A percentile compares a stretch with the other conserved stretches of the same genome.
phyloP scores from a whole-genome alignment of 1,140 invertebrate species.

The Calephelis nemesis region DNA sequence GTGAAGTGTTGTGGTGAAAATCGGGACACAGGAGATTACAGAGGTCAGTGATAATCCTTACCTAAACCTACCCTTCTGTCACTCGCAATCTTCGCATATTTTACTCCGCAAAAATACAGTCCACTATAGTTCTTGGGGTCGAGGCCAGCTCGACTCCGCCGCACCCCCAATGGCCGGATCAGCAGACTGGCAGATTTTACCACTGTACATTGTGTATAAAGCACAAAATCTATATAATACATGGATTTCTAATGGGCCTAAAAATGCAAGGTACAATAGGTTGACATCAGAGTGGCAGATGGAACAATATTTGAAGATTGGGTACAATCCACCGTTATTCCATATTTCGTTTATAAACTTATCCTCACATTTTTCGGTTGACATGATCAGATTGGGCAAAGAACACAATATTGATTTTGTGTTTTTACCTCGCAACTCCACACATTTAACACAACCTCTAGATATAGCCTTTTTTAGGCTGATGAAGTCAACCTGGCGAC shows the following conservation, averaged over 20 bases:
- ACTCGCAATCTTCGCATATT: too few species aligned
- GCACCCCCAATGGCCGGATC: too few species aligned
- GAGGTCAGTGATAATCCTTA: too few species aligned
- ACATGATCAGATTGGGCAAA: constrained; percentile 25
- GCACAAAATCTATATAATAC: constrained; percentile 1
- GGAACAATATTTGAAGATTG: constrained; percentile 23
- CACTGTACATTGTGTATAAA: not conserved
- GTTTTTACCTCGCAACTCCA: constrained; percentile 25
- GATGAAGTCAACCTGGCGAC: constrained; percentile 26
- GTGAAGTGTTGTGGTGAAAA: too few species aligned
- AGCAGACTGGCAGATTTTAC: too few species aligned
- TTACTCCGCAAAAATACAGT: too few species aligned
- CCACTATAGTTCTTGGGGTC: too few species aligned
- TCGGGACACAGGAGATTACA: too few species aligned
- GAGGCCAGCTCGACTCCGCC: too few species aligned
- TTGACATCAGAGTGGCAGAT: constrained; percentile 23
- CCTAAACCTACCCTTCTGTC: too few species aligned
- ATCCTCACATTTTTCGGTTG: constrained; percentile 23
- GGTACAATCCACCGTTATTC: constrained; percentile 20
- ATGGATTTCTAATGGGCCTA: constrained; percentile 12
- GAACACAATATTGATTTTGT: constrained; percentile 30
- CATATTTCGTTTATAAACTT: constrained; percentile 19
- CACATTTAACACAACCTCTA: constrained; percentile 31
- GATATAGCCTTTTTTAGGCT: constrained; percentile 32
- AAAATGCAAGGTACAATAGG: constrained; percentile 22